phyloP scores from a whole-genome alignment of 2,888 invertebrate species.

The Eupithecia pulchellata region DNA sequence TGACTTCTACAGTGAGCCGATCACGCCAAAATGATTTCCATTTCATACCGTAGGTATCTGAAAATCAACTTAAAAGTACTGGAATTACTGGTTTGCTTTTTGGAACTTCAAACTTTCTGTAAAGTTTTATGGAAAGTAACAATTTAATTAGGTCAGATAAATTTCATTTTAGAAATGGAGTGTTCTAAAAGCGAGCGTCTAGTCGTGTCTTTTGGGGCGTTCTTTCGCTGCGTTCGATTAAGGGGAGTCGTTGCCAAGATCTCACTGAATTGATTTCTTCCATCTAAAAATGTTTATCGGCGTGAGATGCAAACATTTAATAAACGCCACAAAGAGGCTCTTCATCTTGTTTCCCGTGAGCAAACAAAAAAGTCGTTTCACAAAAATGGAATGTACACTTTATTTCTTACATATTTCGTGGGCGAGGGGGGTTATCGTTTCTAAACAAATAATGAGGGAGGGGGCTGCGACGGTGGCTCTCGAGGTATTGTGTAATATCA shows the following conservation, averaged over 20 bases:
- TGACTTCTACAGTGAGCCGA: neutral
- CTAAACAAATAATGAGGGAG: slow-evolving; percentile 3
- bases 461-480: neutral
- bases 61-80: neutral
- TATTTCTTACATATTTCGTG: neutral
- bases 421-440: slow-evolving; percentile 2
- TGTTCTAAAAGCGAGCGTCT: neutral
- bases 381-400: slow-evolving; percentile 6
- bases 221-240: neutral
- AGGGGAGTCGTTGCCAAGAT: neutral
- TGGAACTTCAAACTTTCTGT: slow-evolving; percentile 2
- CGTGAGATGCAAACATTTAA: slow-evolving; percentile 1
- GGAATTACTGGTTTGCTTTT: slow-evolving; percentile 14
- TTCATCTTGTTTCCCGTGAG: slow-evolving; percentile 9
- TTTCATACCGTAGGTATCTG: slow-evolving; percentile 2
- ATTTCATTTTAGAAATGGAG: neutral
- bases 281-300: slow-evolving; percentile 2
- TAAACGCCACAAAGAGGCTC: slow-evolving; percentile 10
- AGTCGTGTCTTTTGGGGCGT: neutral
- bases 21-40: neutral
- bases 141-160: neutral
- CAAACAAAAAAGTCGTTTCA: slow-evolving; percentile 14
- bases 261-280: slow-evolving; percentile 21
- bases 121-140: slow-evolving; percentile 5
- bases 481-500: slow-evolving; percentile 3